A percentile compares a stretch with the other conserved stretches of the same genome.
phyloP scores from a whole-genome alignment of 1,140 invertebrate species.

The Melanaphis sacchari region DNA sequence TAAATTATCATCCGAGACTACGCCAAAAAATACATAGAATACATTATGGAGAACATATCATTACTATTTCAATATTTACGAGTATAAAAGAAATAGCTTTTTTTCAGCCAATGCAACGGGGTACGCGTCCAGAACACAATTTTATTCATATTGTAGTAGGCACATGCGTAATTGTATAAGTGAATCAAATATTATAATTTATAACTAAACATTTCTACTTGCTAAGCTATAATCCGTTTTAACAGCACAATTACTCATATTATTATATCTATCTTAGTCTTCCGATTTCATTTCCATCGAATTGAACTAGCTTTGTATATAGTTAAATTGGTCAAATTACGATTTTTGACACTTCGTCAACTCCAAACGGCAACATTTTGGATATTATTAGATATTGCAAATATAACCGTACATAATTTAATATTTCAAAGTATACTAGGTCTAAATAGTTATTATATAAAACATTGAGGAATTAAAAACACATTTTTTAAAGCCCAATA shows the following conservation, averaged over 20 bases:
- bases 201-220: background rate
- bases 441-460: background rate
- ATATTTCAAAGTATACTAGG: background rate
- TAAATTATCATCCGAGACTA: background rate
- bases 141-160: background rate
- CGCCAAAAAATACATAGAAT: background rate
- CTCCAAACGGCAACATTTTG: background rate
- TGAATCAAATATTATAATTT: background rate
- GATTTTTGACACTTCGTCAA: background rate
- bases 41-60: background rate
- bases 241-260: background rate
- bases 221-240: background rate
- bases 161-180: background rate
- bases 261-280: background rate
- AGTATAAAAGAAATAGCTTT: background rate
- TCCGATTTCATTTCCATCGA: background rate
- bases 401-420: background rate
- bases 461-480: background rate
- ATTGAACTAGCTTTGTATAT: background rate
- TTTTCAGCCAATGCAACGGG: background rate
- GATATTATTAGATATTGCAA: background rate
- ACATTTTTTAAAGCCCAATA: background rate
- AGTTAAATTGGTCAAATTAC: background rate
- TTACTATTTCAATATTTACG: background rate
- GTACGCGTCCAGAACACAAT: background rate